These are phyloP conservation scores for Berghia stephanieae DNA, from an alignment of 1,140 invertebrate species.

Conservation along the genomic window DNA sequence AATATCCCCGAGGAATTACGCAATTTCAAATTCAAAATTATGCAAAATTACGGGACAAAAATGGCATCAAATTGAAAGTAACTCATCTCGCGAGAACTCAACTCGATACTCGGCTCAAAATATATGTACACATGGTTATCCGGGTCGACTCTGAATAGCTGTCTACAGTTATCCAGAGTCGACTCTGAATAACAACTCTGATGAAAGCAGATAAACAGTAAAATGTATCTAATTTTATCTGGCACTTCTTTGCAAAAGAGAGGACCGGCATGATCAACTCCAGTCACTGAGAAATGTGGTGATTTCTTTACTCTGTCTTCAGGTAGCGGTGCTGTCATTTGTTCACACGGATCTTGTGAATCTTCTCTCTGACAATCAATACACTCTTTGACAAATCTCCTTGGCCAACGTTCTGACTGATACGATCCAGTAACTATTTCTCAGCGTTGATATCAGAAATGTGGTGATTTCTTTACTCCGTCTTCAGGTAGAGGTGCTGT, in stretches of 20 bases:
- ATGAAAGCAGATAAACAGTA: not conserved
- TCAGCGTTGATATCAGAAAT: not conserved
- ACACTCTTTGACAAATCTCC: not conserved
- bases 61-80: too few species aligned
- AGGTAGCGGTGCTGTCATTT: slow-evolving; percentile 3
- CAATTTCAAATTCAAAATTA: too few species aligned
- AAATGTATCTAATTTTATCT: not conserved
- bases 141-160: too few species aligned
- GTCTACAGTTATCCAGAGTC: too few species aligned
- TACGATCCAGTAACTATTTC: slow-evolving; percentile 6
- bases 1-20: too few species aligned
- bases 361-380: not conserved
- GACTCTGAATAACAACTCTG: too few species aligned
- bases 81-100: too few species aligned
- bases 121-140: too few species aligned
- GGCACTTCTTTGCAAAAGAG: not conserved
- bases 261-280: not conserved
- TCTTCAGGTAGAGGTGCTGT: not conserved
- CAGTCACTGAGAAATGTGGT: not conserved
- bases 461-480: not conserved
- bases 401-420: not conserved
- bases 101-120: too few species aligned
- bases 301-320: not conserved
- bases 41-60: too few species aligned
- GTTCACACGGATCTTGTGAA: not conserved